Evolutionary conservation across 1,140 invertebrate genomes (phyloP), one percentile per base, ranked within the genome.

Genomic region (Microplitis mediator): DNA sequence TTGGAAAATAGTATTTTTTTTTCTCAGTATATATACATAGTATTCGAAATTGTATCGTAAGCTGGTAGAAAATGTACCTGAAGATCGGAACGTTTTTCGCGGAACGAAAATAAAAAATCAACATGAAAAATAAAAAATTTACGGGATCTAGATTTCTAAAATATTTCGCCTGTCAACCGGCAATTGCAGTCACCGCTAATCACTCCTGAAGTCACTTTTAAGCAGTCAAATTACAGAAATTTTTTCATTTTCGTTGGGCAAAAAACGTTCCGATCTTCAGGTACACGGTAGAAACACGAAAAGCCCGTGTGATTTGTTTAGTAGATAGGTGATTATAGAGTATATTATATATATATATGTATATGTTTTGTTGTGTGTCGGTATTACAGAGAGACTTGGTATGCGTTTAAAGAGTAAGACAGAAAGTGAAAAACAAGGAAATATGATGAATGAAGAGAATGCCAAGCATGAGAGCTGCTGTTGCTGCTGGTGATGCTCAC

Each of bases 381-480:
- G 65, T 68, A 68, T 51, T 56, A 14, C 65, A 68, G 65, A 35
- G 65, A 52, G 65, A 51, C 65, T 50, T 68, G 65, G 65, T 68
- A 68, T 68, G 65, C 65, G 65, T 51, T 6, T n/a, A 45, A 54
- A 32, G 31, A 68, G n/a, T 23, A 23, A 68, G 45, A 32, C 13
- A 56, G 32, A 68, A 51, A 66, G 36, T 50, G 14, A 16, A 66
- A 2, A 66, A 36, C 5, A 13, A 66, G 9, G 23, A 32, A 11
- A 56, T 54, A 34, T 9, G 23, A 68, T 3, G 11, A 23, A 68
- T 16, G 4, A 35, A 35, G 32, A 51, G 50, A 51, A 56, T 34
- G 31, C 45, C 31, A 35, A 68, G 50, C 31, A 35, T 54, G 50
- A 31, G 56, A 58, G 56, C 56, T 58, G 54, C 36, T 39, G 36